Conservation (phyloP, 2,113 vertebrate genomes). For the Carettochelys insculpta region DNA sequence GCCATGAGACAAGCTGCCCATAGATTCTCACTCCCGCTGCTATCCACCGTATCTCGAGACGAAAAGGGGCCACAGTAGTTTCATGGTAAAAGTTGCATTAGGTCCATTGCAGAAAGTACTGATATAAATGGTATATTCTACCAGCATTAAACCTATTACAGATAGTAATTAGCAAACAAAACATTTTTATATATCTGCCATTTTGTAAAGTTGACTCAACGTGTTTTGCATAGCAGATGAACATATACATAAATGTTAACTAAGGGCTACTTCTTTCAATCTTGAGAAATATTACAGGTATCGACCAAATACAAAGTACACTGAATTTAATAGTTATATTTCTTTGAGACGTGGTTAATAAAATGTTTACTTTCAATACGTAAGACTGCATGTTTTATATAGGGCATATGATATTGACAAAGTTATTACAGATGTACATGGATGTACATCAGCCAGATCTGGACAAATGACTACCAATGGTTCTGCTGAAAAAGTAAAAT, state of each 20-base stretch:
- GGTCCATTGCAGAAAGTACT: not conserved
- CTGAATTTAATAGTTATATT: not conserved
- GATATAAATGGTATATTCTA: not conserved
- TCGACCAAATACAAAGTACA: not conserved
- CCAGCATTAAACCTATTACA: not conserved
- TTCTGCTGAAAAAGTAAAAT: not conserved
- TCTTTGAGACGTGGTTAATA: not conserved
- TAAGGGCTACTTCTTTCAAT: not conserved
- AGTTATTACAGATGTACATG: not conserved
- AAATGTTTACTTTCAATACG: not conserved
- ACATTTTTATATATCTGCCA: not conserved
- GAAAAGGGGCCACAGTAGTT: too few species aligned
- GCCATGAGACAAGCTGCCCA: too few species aligned
- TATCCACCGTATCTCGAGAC: too few species aligned
- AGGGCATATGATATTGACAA: not conserved
- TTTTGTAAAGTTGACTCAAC: not conserved
- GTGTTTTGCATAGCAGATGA: not conserved
- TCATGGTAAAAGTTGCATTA: not conserved
- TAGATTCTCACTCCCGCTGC: too few species aligned
- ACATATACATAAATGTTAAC: not conserved
- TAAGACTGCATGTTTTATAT: not conserved
- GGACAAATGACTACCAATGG: not conserved
- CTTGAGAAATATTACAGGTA: not conserved
- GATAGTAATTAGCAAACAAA: not conserved
- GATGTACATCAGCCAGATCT: not conserved